Percentiles rank a stretch among this genome's conserved stretches.
Evolutionary conservation across 2,113 vertebrate species (phyloP).

Genomic region (Callipepla californica): DNA sequence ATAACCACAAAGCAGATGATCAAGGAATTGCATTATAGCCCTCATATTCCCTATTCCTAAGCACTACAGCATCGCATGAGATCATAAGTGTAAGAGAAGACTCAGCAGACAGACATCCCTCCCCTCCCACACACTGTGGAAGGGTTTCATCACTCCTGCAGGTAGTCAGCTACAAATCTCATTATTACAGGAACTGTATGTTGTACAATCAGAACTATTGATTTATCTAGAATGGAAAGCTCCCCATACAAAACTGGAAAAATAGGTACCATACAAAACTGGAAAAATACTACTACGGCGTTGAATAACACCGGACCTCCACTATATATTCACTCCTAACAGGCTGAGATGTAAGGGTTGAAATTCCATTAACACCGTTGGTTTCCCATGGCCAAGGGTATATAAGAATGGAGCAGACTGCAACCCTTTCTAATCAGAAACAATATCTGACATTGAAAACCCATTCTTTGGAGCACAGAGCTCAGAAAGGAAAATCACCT

Average conservation of each 20-base stretch:
- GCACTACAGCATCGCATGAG: neutral
- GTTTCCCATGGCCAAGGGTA: neutral
- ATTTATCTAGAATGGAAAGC: neutral
- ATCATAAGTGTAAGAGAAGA: neutral
- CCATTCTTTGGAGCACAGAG: neutral
- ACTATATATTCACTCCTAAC: neutral
- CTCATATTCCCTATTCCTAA: neutral
- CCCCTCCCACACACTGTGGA: neutral
- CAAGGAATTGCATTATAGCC: neutral
- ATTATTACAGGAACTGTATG: rapidly evolving
- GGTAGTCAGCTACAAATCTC: neutral
- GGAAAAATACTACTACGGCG: neutral
- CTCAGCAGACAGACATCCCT: neutral
- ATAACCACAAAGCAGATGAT: neutral
- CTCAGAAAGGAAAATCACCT: neutral
- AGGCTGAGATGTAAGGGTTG: neutral
- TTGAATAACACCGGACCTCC: neutral
- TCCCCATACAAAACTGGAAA: too few relatives aligned
- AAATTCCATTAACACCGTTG: neutral
- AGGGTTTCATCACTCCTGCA: neutral
- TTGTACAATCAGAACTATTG: neutral
- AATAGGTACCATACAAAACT: neutral
- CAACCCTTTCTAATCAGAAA: neutral
- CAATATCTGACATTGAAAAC: neutral
- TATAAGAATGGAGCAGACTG: neutral